Conservation (phyloP, 92 coral and sea anemone species). For the Parazoanthus atlanticus region DNA sequence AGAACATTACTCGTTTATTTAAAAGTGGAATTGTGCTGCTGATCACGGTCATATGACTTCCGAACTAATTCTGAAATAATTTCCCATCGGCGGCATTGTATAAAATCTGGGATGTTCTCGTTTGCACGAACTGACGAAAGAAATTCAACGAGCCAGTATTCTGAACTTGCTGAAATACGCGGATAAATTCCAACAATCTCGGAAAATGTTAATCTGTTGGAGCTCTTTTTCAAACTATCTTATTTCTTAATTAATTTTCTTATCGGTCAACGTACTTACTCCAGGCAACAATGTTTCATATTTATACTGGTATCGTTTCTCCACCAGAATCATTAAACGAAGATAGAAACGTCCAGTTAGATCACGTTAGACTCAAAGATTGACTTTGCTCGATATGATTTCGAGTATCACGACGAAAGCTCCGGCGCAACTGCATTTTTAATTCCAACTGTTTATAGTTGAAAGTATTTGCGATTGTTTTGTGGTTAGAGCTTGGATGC, state of each 20-base stretch:
- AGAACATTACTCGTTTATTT: background rate
- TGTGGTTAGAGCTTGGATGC: background rate
- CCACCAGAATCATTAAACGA: background rate
- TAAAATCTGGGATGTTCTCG: background rate
- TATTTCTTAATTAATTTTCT: background rate
- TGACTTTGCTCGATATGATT: background rate
- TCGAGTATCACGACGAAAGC: background rate
- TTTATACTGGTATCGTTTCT: too few relatives aligned
- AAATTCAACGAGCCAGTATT: background rate
- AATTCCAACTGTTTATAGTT: slow-evolving; percentile 5
- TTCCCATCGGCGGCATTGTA: background rate
- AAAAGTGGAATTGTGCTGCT: background rate
- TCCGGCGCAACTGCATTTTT: background rate
- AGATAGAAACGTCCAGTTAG: background rate
- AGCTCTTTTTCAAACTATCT: background rate
- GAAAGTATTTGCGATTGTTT: background rate
- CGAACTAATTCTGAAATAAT: background rate
- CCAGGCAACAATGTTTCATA: background rate
- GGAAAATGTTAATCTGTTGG: background rate
- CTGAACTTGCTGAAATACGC: background rate
- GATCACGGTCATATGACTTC: background rate
- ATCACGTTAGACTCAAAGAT: background rate
- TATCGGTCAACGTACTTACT: background rate
- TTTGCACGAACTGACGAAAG: background rate
- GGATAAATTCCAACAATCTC: background rate